Evolutionary conservation across 2,113 vertebrate species (phyloP), one percentile per base, ranked within the genome.

Genomic region (Lynx canadensis): DNA sequence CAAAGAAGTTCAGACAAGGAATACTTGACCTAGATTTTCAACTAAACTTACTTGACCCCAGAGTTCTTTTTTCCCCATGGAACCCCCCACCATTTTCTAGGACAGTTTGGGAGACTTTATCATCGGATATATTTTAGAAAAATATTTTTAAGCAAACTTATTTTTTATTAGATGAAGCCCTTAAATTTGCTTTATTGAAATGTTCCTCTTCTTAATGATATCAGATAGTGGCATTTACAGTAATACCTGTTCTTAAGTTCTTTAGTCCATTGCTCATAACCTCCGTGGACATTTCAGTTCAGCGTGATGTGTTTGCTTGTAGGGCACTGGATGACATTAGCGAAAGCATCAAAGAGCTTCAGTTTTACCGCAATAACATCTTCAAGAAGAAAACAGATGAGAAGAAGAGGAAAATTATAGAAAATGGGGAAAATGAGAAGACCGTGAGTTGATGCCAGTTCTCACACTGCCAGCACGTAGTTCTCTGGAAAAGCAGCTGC

Each of bases 341-440:
- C 91, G 99, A 99, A 98, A 99, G 99, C 98, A 99, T 99, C 97
- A 99, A 99, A 98, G 99, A 99, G 82, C 99, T 99, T 38, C 99
- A 99, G 98, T 99, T 99, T 99, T 99, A 99, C 99, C 99, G 99
- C 98, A 99, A 98, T 33, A 99, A 98, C 83, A 98, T 99, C 98
- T 99, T 99, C 98, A 99, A 99, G 98, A 97, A 97, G 65, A 98
- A 98, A 93, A 98, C 98, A 41, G 99, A 99, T 29, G 99, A 99
- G 48, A 99, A 99, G 98, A 99, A 99, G 89, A 98, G 98, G 97
- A 99, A 99, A 97, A 98, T 99, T 10, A 98, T 99, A 33, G 99
- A 99, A 98, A 99, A 99, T 0, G 99, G 99, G 36, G 99, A 99
- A 41, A 98, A 98, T 0, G 98, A 98, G 41, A 99, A 98, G 95